Conservation (phyloP, 2,113 vertebrate genomes). For the Pygoscelis antarcticus region DNA sequence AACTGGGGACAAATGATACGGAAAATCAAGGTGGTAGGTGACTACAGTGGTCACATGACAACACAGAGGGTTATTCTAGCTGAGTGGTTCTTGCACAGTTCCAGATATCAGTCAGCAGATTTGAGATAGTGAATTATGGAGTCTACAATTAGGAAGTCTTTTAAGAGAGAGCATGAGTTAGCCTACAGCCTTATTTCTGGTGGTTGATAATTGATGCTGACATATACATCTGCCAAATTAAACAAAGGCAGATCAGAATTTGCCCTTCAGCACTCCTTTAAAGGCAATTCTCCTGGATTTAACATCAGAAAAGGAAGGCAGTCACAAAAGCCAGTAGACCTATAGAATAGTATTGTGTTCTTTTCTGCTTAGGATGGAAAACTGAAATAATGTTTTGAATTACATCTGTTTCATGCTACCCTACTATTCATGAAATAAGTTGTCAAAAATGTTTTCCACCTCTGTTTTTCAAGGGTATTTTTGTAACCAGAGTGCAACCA, state of each 20-base stretch:
- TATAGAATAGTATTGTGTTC: background rate
- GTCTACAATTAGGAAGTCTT: background rate
- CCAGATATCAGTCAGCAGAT: background rate
- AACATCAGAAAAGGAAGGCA: background rate
- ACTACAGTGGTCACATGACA: background rate
- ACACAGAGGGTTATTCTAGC: background rate
- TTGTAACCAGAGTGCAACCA: conserved; percentile 95
- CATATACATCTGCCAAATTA: background rate
- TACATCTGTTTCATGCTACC: background rate
- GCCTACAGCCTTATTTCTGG: background rate
- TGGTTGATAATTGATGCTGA: background rate
- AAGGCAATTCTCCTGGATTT: background rate
- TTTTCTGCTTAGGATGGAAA: background rate
- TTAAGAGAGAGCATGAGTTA: background rate
- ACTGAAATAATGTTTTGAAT: background rate
- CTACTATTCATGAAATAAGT: background rate
- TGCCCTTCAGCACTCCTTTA: background rate
- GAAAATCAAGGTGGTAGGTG: background rate
- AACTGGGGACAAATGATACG: background rate
- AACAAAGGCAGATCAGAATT: background rate
- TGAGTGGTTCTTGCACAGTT: background rate
- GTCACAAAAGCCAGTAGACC: background rate
- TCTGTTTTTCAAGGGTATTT: conserved; percentile 88
- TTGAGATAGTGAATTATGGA: background rate
- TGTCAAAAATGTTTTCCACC: background rate